phyloP scores from a whole-genome alignment of 2,797 vertebrate genomes.

The Ara ararauna region DNA sequence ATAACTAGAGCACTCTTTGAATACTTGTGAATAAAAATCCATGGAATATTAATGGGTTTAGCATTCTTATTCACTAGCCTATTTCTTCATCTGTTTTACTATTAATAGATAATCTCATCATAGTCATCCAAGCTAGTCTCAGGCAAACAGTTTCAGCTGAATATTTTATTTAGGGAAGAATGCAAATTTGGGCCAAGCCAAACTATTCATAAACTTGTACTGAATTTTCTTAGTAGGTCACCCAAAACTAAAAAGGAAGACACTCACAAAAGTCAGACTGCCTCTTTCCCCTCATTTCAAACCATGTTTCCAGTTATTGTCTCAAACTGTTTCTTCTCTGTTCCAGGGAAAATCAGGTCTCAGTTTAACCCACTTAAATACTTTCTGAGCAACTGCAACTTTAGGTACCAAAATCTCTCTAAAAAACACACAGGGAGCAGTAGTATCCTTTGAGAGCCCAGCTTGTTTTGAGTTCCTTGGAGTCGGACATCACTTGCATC shows the following conservation, averaged over 20 bases:
- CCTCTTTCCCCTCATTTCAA: neutral
- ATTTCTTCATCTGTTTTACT: neutral
- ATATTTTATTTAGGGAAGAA: slow-evolving; percentile 32
- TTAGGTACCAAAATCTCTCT: neutral
- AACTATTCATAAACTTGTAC: slow-evolving; percentile 37
- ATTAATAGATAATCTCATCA: neutral
- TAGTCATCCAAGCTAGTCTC: neutral
- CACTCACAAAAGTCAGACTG: neutral
- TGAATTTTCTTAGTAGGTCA: slow-evolving; percentile 56
- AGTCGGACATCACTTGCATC: neutral
- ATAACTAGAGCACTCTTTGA: neutral
- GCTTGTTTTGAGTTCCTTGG: neutral
- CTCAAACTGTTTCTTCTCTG: neutral
- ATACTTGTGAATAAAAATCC: neutral
- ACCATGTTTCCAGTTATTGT: neutral
- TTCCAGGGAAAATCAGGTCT: slow-evolving; percentile 23
- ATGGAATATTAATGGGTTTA: neutral
- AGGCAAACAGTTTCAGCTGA: neutral
- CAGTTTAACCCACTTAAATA: slow-evolving; percentile 37
- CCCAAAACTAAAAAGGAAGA: neutral
- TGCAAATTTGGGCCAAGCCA: slow-evolving; percentile 44
- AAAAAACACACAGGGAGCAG: neutral
- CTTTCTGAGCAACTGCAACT: neutral
- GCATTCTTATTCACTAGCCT: neutral
- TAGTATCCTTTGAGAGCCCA: neutral